These are phyloP conservation scores for Phalacrocorax carbo DNA, from an alignment of 2,113 vertebrate genomes.

Conservation along the genomic window DNA sequence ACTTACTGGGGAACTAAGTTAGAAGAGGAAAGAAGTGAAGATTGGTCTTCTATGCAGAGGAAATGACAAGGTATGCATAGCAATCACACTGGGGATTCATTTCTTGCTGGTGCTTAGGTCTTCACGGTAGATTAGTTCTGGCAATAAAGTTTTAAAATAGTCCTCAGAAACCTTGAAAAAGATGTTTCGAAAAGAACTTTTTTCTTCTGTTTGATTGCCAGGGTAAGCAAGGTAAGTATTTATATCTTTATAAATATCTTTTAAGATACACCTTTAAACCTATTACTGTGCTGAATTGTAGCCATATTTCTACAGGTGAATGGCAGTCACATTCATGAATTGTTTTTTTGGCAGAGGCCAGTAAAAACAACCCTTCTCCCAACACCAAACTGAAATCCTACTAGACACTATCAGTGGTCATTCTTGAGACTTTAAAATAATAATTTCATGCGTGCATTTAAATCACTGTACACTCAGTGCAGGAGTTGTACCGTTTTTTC, in stretches of 20 bases:
- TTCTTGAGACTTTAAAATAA: neutral
- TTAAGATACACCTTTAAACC: neutral
- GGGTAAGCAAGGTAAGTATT: slow-evolving; percentile 17
- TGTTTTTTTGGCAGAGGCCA: neutral
- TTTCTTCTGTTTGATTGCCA: neutral
- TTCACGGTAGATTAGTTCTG: slow-evolving; percentile 10
- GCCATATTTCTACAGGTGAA: slow-evolving; percentile 1
- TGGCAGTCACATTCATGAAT: neutral
- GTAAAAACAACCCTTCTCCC: neutral
- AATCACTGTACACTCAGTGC: neutral
- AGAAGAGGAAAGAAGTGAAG: neutral
- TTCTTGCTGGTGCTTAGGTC: neutral
- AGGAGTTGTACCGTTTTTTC: neutral
- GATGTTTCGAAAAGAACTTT: neutral
- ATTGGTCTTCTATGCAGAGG: neutral
- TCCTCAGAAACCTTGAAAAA: slow-evolving; percentile 4
- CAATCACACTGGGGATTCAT: neutral
- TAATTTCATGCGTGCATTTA: neutral
- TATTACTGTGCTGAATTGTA: neutral
- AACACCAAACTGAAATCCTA: neutral
- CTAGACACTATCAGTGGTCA: neutral
- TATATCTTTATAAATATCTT: neutral
- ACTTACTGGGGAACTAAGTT: neutral
- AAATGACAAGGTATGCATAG: slow-evolving; percentile 17
- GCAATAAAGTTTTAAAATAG: slow-evolving; percentile 28